Base-by-base conservation (phyloP, 2,113 vertebrate genomes). In the Podiceps cristatus region DNA sequence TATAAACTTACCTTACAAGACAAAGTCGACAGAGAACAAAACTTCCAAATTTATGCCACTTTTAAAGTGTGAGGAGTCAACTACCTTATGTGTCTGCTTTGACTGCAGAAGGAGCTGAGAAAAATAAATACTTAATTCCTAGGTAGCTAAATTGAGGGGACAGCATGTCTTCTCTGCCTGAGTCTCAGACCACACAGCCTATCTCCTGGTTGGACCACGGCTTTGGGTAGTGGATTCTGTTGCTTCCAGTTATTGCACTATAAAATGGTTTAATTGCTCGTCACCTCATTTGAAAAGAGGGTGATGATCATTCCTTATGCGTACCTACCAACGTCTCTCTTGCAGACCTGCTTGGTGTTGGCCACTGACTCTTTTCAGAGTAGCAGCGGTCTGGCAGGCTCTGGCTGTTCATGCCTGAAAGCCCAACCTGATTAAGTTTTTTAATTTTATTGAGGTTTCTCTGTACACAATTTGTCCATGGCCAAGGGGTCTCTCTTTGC, bases 401-500 rank as follows among this genome's bases (percentile, higher is more conserved):
- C 82, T 2, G 13, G 58, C 72, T 95, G 75, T 16, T 95, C 63
- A 53, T 95, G 79, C 71, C 88, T 92, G 83, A 29, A 74, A 92
- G 45, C 79, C 83, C 28, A 69, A 62, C 16, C 12, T 58, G 67
- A 88, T 35, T 44, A 35, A 62, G 17, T 33, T 86, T 85, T 84
- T 72, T 28, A 28, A n/a, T 91, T 92, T 62, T 58, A 86, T 37
- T 53, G 35, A 78, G 24, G 17, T 55, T 90, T 83, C 45, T 92
- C 50, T 40, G 19, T 8, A 11, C 13, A 0, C 0, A 1, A 8
- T 56, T 79, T 52, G 56, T 90, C 29, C 7, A 1, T 9, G 35
- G 62, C 23, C 52, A 78, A 75, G 7, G 20, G 35, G 29, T 73
- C 60, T 18, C 28, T 14, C 10, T 83, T 28, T 59, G 42, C 58